Evolutionary conservation across 2,113 vertebrate species (phyloP).

Genomic region (Cyphotilapia sp.): DNA sequence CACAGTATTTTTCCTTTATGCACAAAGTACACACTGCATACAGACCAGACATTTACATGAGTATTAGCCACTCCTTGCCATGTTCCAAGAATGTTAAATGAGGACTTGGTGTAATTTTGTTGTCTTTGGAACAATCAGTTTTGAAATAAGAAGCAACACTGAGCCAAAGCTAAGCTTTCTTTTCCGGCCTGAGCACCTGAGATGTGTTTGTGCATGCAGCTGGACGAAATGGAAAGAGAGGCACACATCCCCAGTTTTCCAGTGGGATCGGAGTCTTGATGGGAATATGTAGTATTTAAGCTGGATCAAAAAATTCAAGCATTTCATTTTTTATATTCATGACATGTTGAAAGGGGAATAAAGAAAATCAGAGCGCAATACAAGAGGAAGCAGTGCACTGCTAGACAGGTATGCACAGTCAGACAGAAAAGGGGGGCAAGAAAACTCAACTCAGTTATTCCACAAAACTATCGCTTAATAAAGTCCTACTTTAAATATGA

Average conservation of each 20-base stretch:
- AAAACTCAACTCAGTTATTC: not conserved
- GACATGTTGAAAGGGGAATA: not conserved
- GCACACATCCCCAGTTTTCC: not conserved
- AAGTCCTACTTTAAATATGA: not conserved
- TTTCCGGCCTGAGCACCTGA: conserved; percentile 40
- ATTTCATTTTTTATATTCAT: not conserved
- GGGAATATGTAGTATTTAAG: not conserved
- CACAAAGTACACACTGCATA: not conserved
- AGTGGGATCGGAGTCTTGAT: not conserved
- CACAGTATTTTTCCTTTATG: not conserved
- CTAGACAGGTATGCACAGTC: not conserved
- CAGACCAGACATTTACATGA: conserved; percentile 2
- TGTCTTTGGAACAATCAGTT: conserved; percentile 24
- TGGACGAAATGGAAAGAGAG: conserved; percentile 17
- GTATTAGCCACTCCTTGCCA: not conserved
- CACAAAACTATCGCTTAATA: not conserved
- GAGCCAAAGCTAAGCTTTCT: conserved; percentile 31
- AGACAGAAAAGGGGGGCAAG: not conserved
- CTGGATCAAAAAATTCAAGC: not conserved
- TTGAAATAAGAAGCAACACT: not conserved
- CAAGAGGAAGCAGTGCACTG: not conserved
- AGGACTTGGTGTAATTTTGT: conserved; percentile 23
- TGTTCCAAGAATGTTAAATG: conserved; percentile 8
- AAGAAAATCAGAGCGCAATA: not conserved
- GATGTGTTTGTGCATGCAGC: not conserved